A percentile compares a stretch with the other conserved stretches of the same genome.
Evolutionary conservation across 1,140 invertebrate genomes (phyloP).

Genomic region (Leguminivora glycinivorella): DNA sequence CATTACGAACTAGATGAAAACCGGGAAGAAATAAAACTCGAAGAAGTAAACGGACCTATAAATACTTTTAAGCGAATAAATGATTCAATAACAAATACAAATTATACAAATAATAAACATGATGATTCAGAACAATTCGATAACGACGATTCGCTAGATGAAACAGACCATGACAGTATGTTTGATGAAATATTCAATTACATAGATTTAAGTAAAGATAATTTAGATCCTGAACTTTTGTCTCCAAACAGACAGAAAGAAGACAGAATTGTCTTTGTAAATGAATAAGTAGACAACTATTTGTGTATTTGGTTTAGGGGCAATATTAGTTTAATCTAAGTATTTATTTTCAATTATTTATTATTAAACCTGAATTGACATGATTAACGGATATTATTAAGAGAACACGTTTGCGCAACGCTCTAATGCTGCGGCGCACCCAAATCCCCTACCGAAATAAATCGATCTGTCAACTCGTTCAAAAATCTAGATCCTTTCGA

Average conservation of each 20-base stretch:
- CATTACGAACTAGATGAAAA: conserved; percentile 44
- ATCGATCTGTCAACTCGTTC: conserved; percentile 57
- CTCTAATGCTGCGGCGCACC: conserved; percentile 36
- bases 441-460: conserved; percentile 43
- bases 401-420: conserved; percentile 34
- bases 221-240: conserved; percentile 47
- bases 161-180: conserved; percentile 43
- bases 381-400: conserved; percentile 2
- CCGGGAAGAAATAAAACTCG: conserved; percentile 32
- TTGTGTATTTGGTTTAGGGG: neutral
- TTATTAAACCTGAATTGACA: conserved; percentile 1
- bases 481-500: conserved; percentile 70
- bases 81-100: neutral
- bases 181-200: conserved; percentile 69
- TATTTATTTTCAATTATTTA: neutral
- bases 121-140: neutral
- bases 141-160: conserved; percentile 11
- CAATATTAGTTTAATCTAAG: conserved; percentile 11
- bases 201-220: conserved; percentile 48
- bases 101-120: neutral
- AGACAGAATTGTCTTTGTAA: conserved; percentile 69
- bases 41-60: neutral
- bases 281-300: conserved; percentile 33
- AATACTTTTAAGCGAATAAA: neutral
- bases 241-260: conserved; percentile 59